Evolutionary conservation across 2,888 invertebrate species (phyloP).

Genomic region (Cerceris ruficornis): DNA sequence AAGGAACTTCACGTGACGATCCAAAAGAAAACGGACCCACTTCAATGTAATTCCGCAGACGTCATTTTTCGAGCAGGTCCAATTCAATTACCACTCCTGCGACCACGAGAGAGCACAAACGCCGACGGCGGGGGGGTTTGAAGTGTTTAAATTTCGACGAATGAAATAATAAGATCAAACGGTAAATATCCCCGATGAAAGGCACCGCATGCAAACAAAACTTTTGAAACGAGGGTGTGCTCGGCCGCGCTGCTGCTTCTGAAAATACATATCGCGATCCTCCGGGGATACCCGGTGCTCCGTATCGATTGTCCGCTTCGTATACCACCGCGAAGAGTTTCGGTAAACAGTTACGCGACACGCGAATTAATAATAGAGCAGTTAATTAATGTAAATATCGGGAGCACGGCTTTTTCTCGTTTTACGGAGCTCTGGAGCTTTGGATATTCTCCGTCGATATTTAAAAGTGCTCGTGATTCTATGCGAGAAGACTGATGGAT

Average conservation of each 20-base stretch:
- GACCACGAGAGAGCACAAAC: conserved; percentile 38
- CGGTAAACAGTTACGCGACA: conserved; percentile 55
- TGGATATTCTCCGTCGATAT: neutral
- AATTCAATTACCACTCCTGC: conserved; percentile 60
- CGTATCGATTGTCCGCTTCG: conserved; percentile 65
- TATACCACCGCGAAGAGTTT: conserved; percentile 49
- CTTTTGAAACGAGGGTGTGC: conserved; percentile 61
- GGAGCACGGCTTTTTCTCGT: neutral
- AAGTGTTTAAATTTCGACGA: conserved; percentile 80
- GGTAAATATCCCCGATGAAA: conserved; percentile 73
- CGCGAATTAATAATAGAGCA: conserved; percentile 49
- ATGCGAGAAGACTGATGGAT: neutral
- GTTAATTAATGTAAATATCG: conserved; percentile 50
- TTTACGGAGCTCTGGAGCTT: neutral
- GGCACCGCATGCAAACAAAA: conserved; percentile 74
- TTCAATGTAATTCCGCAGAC: neutral
- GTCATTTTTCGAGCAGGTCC: conserved; percentile 1
- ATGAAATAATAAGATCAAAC: conserved; percentile 81
- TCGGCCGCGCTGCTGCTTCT: conserved; percentile 60
- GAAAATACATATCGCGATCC: conserved; percentile 72
- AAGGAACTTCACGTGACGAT: neutral
- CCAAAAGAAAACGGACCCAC: neutral
- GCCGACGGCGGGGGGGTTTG: conserved; percentile 44
- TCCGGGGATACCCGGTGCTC: conserved; percentile 68
- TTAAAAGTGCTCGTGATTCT: neutral